A percentile compares a stretch with the other conserved stretches of the same genome.
phyloP scores from a whole-genome alignment of 1,140 invertebrate species.

The Neuroterus valhalla region DNA sequence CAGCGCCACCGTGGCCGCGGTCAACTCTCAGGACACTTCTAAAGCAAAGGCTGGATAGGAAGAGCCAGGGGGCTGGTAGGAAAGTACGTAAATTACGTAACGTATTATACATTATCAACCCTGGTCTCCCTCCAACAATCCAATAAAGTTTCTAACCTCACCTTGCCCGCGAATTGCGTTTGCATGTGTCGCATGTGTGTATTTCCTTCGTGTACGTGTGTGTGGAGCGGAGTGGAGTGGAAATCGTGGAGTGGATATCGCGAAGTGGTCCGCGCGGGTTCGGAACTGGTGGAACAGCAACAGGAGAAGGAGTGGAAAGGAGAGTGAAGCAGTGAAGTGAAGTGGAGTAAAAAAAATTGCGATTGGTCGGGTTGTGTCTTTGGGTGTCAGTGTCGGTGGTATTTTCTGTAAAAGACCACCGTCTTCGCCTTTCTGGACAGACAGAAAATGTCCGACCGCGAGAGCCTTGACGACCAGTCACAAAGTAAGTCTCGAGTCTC shows the following conservation, averaged over 20 bases:
- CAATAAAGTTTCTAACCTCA: no score
- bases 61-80: no score
- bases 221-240: no score
- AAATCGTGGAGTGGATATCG: background rate
- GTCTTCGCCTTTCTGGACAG: constrained; percentile 47
- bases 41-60: no score
- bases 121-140: no score
- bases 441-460: constrained; percentile 52
- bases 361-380: constrained; percentile 61
- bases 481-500: constrained; percentile 76
- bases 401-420: constrained; percentile 48
- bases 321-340: constrained; percentile 36
- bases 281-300: constrained; percentile 45
- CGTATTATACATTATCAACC: no score
- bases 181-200: no score
- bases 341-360: constrained; percentile 46
- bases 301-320: constrained; percentile 38
- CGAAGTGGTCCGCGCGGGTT: constrained; percentile 42
- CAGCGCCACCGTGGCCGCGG: no score
- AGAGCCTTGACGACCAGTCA: constrained; percentile 70
- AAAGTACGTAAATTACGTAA: no score
- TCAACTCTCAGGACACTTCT: no score
- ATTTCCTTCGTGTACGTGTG: no score
- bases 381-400: constrained; percentile 48
- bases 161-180: no score